Evolutionary conservation across 2,797 vertebrate genomes (phyloP).

Genomic region (Syndactyla subalaris): DNA sequence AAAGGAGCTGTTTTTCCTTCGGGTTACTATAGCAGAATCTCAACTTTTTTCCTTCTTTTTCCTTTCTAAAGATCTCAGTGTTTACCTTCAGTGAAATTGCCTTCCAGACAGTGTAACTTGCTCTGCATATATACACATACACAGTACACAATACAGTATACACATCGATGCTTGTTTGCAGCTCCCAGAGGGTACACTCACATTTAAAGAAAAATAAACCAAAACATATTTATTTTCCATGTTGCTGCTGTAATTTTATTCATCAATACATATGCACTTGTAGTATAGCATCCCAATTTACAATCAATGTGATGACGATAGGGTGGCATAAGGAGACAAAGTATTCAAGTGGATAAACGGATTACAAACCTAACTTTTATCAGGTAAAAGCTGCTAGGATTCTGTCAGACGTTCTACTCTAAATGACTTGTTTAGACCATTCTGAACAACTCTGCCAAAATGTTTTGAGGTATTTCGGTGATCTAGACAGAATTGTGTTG

Average conservation of each 20-base stretch:
- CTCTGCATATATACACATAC: neutral
- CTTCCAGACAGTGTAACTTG: neutral
- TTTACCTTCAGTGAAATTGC: slow-evolving; percentile 21
- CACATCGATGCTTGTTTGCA: neutral
- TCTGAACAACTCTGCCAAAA: neutral
- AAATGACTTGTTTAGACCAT: neutral
- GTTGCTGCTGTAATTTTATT: neutral
- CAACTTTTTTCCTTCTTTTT: neutral
- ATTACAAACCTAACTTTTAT: neutral
- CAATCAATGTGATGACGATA: neutral
- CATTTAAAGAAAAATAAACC: neutral
- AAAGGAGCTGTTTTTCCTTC: slow-evolving; percentile 53
- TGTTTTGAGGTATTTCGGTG: neutral
- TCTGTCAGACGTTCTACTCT: neutral
- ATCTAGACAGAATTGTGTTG: neutral
- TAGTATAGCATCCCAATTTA: slow-evolving; percentile 5
- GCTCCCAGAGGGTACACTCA: neutral
- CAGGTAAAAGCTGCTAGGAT: neutral
- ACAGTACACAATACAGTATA: neutral
- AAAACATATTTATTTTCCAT: neutral
- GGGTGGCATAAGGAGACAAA: neutral
- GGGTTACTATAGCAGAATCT: slow-evolving; percentile 30
- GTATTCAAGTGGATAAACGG: neutral
- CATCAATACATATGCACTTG: neutral
- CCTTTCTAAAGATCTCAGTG: neutral